A percentile compares a stretch with the other conserved stretches of the same genome.
phyloP scores from a whole-genome alignment of 1,140 invertebrate species.

The Camponotus pennsylvanicus region DNA sequence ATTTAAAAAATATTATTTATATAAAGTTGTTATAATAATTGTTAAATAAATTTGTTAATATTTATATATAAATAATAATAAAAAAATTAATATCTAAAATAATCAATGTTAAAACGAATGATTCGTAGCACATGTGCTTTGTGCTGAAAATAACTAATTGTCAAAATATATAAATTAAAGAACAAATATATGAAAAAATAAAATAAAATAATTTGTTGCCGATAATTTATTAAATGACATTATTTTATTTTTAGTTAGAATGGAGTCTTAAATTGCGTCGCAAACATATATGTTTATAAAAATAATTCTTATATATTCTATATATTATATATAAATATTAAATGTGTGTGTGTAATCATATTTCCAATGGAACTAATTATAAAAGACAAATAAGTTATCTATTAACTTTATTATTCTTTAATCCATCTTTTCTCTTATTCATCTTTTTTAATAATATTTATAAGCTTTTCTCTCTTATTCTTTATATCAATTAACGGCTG shows the following conservation, averaged over 20 bases:
- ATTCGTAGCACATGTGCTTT: too few species aligned
- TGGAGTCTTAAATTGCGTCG: not conserved
- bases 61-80: not conserved
- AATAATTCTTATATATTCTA: conserved; percentile 23
- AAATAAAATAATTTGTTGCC: too few species aligned
- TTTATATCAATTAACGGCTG: not conserved
- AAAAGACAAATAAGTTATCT: not conserved
- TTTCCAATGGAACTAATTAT: conserved; percentile 13
- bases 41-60: too few species aligned
- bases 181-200: not conserved
- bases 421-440: not conserved
- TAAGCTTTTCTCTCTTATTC: not conserved
- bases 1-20: too few species aligned
- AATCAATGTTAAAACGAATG: too few species aligned
- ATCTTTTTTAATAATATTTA: conserved; percentile 7
- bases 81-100: too few species aligned
- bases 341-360: not conserved
- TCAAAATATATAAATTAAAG: not conserved
- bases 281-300: not conserved
- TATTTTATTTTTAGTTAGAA: not conserved
- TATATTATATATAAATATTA: not conserved
- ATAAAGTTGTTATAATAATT: too few species aligned
- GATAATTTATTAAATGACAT: not conserved
- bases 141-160: too few species aligned
- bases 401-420: not conserved